phyloP scores from a whole-genome alignment of 2,797 vertebrate species.

The Rhinoraja longicauda region DNA sequence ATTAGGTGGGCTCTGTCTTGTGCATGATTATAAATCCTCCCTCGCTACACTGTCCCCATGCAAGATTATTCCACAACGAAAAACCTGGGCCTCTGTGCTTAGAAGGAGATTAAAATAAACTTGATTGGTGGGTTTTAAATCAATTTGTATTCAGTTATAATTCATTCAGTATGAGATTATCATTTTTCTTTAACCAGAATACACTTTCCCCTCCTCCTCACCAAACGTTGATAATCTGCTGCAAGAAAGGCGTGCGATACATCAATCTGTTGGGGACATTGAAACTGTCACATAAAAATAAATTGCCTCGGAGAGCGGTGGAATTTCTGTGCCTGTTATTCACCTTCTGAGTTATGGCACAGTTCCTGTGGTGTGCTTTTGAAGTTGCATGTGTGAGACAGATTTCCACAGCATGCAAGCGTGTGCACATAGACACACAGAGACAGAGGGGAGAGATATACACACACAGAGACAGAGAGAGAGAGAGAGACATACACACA shows the following conservation, averaged over 20 bases:
- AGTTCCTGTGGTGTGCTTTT: not conserved
- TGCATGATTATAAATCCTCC: not conserved
- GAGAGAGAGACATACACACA: no score
- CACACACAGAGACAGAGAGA: no score
- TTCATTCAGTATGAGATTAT: not conserved
- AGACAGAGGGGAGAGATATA: no score
- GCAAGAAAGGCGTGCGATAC: not conserved
- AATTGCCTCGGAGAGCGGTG: constrained; percentile 17
- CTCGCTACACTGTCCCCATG: not conserved
- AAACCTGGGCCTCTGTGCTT: not conserved
- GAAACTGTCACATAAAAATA: constrained; percentile 34
- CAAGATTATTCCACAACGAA: not conserved
- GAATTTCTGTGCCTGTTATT: not conserved
- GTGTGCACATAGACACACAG: no score
- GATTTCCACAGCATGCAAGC: constrained; percentile 31
- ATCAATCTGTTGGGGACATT: constrained; percentile 22
- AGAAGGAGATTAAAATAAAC: not conserved
- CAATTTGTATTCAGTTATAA: not conserved
- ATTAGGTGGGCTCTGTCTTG: no score
- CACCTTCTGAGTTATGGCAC: constrained; percentile 10
- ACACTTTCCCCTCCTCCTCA: not conserved
- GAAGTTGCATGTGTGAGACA: constrained; percentile 43
- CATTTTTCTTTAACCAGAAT: not conserved
- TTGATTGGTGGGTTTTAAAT: not conserved
- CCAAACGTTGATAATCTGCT: not conserved